Conservation (phyloP, 1,140 invertebrate species). For the Cepaea nemoralis region DNA sequence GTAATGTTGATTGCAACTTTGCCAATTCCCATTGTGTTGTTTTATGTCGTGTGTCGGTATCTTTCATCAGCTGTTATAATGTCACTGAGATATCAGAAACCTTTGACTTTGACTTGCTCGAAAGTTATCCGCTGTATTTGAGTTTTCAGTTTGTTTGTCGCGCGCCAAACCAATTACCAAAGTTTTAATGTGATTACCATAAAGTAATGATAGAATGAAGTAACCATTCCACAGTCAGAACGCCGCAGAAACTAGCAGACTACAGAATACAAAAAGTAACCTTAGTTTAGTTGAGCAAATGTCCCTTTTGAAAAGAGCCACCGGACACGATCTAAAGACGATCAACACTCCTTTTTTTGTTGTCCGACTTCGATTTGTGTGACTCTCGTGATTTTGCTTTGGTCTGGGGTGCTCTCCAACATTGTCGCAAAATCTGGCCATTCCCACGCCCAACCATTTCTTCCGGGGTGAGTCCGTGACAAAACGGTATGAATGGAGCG, state of each 20-base stretch:
- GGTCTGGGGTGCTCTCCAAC: slow-evolving; percentile 18
- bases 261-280: not conserved
- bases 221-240: not conserved
- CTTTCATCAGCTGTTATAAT: too few relatives aligned
- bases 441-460: slow-evolving; percentile 18
- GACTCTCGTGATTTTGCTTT: slow-evolving; percentile 31
- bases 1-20: too few relatives aligned
- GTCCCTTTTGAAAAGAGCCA: slow-evolving; percentile 12
- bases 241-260: not conserved
- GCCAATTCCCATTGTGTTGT: too few relatives aligned
- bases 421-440: slow-evolving; percentile 16
- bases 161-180: too few relatives aligned
- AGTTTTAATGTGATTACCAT: too few relatives aligned
- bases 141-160: too few relatives aligned
- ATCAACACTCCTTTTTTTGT: slow-evolving; percentile 35
- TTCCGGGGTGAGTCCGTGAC: slow-evolving; percentile 15
- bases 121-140: too few relatives aligned
- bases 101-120: too few relatives aligned
- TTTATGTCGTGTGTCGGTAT: too few relatives aligned
- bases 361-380: slow-evolving; percentile 31
- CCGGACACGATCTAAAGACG: slow-evolving; percentile 38
- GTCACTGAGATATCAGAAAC: too few relatives aligned
- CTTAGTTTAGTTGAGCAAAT: not conserved
- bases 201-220: too few relatives aligned
- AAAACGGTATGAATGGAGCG: slow-evolving; percentile 19